Evolutionary conservation across 2,797 vertebrate species (phyloP), one percentile per base, ranked within the genome.

Genomic region (Graptemys geographica): DNA sequence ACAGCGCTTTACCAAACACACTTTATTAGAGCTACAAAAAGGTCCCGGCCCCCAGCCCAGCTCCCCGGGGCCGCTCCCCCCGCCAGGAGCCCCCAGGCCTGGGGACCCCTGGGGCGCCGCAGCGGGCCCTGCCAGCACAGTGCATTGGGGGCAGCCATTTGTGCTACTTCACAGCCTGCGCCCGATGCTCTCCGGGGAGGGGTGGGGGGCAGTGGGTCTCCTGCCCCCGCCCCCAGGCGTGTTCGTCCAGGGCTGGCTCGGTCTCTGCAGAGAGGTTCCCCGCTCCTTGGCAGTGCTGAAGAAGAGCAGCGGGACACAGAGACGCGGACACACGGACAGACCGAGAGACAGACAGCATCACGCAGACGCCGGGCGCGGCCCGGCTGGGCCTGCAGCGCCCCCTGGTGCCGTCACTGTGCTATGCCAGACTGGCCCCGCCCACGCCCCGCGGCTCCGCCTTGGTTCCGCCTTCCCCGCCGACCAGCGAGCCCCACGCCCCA

Each of bases 1-100:
- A 98, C 98, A 97, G 96, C 96, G 92, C 96, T 97, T 98, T 98
- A 98, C 97, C 98, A 98, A 98, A 97, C 97, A 97, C 96, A 98
- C 98, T 98, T 98, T 98, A 98, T 98, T 98, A 97, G 97, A 97
- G 94, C 98, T 98, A 98, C 97, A 98, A 98, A 98, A 98, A 97
- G 72, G 90, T 51, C 0, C 59, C 83, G 8, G 95, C 82, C 57
- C 89, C 95, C 59, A 79, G 78, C 9, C 44, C 52, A 9, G 81
- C 91, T 88, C 87, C 1, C 5, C 3, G 8, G 47, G 80, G 49
- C 88, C 8, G 8, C 33, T 19, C n/a, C 65, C 76, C 76, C 93
- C 41, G 3, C 90, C 1, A 0, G 85, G 86, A 0, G 0, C 83
- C 93, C 81, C 86, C 83, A 93, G 88, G 82, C 90, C 91, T 56